Percentiles rank a stretch among this genome's conserved stretches.
These are phyloP conservation scores for Harpagifer antarcticus DNA, from an alignment of 2,797 vertebrate species.

Conservation along the genomic window DNA sequence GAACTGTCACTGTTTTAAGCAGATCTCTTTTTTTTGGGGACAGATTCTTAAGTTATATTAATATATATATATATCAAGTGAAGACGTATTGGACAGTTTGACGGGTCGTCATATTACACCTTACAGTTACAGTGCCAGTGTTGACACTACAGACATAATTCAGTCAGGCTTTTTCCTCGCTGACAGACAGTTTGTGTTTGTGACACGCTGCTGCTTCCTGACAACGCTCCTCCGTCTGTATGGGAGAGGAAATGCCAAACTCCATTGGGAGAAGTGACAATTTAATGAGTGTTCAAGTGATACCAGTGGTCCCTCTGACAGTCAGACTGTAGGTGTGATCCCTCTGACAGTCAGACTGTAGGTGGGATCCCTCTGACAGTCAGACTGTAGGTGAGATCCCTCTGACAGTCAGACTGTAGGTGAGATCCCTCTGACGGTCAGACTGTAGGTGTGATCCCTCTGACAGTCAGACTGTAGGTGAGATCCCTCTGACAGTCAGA, in stretches of 20 bases:
- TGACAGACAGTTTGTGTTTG: conserved; percentile 13
- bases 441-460: too few species aligned
- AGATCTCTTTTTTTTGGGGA: conserved; percentile 4
- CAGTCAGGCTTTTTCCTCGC: neutral
- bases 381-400: too few species aligned
- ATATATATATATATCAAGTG: too few species aligned
- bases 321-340: neutral
- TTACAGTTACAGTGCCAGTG: conserved; percentile 2
- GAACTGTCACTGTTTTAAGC: neutral
- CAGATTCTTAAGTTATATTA: conserved; percentile 21
- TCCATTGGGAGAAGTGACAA: neutral
- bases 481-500: too few species aligned
- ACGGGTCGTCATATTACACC: conserved; percentile 11
- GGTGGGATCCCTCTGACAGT: too few species aligned
- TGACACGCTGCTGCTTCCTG: conserved; percentile 14
- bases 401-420: too few species aligned
- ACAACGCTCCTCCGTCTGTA: neutral
- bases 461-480: too few species aligned
- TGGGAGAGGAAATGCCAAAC: neutral
- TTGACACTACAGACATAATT: conserved; percentile 22
- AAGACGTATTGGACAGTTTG: conserved; percentile 22
- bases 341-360: too few species aligned
- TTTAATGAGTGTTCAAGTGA: neutral
- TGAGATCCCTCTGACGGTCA: too few species aligned
- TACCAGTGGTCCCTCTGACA: neutral